Evolutionary conservation across 2,888 invertebrate genomes (phyloP), one percentile per base, ranked within the genome.

Genomic region (Onthophagus sagittarius): DNA sequence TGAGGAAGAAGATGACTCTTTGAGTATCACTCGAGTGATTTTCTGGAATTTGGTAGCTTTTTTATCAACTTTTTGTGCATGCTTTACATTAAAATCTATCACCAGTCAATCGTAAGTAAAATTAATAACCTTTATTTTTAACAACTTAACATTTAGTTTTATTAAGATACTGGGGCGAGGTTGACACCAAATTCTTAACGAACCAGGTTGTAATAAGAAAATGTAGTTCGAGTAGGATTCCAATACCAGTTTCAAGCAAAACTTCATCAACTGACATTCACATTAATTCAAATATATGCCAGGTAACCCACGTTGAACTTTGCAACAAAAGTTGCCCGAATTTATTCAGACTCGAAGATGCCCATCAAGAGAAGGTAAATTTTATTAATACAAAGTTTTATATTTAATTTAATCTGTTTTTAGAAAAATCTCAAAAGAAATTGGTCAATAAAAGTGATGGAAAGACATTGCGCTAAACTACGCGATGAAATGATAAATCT

Each of bases 401-500:
- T 1, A 15, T 69, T 31, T 31, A 69, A 15, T 64, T 3, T 7
- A 15, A 13, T n/a, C 39, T 31, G 11, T 67, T 33, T 63, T 31
- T 14, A 73, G 73, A 15, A 11, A 9, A 63, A 62, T 62, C 69
- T 69, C 13, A 71, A 72, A 39, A 74, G 65, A 62, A 62, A 71
- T 4, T 70, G 70, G 65, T 74, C 74, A n/a, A 69, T 72, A 23
- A 65, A 63, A n/a, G 53, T 71, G 6, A 72, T 77, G 67, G 75
- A 75, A 67, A 71, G 71, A 15, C 75, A 80, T 69, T 80, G 79
- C 74, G 76, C 77, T 1, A 81, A 79, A 72, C 75, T 83, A 9
- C 78, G 80, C 15, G 81, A 81, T 70, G 83, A 83, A 74, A 79
- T 83, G 73, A 73, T 82, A 9, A 76, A 76, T 14, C 62, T 82